These are phyloP conservation scores for Sphinx pinastri DNA, from an alignment of 2,888 invertebrate species.

Conservation along the genomic window DNA sequence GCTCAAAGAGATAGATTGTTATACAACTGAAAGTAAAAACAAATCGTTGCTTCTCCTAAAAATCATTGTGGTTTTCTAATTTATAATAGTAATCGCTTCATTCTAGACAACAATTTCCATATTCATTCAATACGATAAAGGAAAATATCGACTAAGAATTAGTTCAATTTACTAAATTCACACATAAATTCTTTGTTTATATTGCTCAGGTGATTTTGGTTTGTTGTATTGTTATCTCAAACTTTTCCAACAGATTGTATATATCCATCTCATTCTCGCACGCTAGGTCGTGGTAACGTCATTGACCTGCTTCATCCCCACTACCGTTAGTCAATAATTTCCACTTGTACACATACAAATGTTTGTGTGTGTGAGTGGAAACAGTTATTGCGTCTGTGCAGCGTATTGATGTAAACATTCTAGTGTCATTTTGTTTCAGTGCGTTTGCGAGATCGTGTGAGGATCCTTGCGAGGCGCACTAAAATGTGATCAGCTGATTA, in stretches of 20 bases:
- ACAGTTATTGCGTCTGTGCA: constrained; percentile 62
- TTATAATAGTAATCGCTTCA: no score
- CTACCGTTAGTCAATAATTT: constrained; percentile 60
- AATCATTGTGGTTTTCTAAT: not conserved
- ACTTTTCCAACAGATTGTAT: constrained; percentile 31
- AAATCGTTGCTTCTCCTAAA: no score
- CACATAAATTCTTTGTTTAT: constrained; percentile 17
- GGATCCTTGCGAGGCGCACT: constrained; percentile 56
- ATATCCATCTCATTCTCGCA: constrained; percentile 47
- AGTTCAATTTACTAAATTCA: constrained; percentile 7
- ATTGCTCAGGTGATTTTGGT: constrained; percentile 33
- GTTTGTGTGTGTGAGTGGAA: constrained; percentile 59
- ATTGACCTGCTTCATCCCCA: constrained; percentile 72
- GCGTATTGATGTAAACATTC: constrained; percentile 79
- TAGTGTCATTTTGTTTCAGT: constrained; percentile 76
- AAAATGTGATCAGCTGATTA: constrained; percentile 74
- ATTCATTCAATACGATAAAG: not conserved
- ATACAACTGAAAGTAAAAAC: no score
- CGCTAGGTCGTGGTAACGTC: constrained; percentile 58
- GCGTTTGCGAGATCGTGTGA: constrained; percentile 68
- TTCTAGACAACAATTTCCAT: not conserved
- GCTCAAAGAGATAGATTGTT: not conserved
- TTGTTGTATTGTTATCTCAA: constrained; percentile 62
- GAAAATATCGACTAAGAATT: constrained; percentile 8
- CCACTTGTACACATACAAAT: constrained; percentile 43